Percentiles rank a stretch among this genome's conserved stretches.
Conservation (phyloP, 2,113 vertebrate genomes). For the Odontophorus gujanensis region DNA sequence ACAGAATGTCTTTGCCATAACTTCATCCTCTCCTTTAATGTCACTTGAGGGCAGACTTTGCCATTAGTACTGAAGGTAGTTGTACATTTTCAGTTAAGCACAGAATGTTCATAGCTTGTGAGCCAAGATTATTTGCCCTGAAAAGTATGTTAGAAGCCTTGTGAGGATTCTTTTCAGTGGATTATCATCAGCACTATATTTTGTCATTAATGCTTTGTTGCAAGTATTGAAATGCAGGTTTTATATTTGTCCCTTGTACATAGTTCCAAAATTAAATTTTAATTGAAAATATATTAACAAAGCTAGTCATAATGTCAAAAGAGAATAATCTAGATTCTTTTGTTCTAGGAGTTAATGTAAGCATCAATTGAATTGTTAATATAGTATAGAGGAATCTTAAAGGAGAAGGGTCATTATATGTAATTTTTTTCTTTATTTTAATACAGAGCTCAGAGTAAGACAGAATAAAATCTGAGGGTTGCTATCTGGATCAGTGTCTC, state of each 20-base stretch:
- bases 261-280: neutral
- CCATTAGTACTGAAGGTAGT: neutral
- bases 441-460: neutral
- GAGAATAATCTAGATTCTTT: neutral
- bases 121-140: neutral
- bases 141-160: neutral
- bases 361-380: neutral
- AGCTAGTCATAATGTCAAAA: neutral
- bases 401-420: neutral
- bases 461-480: neutral
- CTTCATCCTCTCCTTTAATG: neutral
- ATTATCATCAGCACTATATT: neutral
- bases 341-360: neutral
- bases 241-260: neutral
- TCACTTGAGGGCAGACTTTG: constrained; percentile 69
- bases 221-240: neutral
- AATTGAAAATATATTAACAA: neutral
- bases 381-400: neutral
- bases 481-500: neutral
- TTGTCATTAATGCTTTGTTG: neutral
- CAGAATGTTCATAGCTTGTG: neutral
- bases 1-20: neutral
- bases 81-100: no score
- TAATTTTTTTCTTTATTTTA: neutral
- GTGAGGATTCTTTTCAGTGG: neutral